Evolutionary conservation across 2,888 invertebrate genomes (phyloP).

Genomic region (Cylindroiulus punctatus): DNA sequence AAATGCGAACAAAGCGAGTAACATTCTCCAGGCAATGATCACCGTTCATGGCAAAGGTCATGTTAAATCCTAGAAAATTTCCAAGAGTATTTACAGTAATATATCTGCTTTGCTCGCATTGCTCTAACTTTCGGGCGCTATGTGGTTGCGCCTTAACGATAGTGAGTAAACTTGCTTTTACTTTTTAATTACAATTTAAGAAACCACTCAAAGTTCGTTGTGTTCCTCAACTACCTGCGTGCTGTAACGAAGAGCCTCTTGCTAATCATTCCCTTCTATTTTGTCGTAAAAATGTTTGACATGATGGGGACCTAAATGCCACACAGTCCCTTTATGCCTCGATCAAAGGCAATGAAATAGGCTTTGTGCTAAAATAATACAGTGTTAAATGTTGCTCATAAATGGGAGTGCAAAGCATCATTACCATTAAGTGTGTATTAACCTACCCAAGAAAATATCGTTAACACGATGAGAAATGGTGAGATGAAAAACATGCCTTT

Average conservation of each 20-base stretch:
- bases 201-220: not conserved
- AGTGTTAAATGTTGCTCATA: constrained; percentile 42
- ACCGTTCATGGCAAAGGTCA: no score
- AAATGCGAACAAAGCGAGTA: no score
- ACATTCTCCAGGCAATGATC: no score
- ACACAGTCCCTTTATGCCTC: not conserved
- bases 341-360: constrained; percentile 34
- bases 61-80: no score
- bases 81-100: no score
- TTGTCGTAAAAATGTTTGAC: constrained; percentile 26
- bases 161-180: not conserved
- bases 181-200: constrained; percentile 6
- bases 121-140: no score
- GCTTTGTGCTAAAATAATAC: constrained; percentile 36
- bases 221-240: not conserved
- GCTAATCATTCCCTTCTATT: not conserved
- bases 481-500: not conserved
- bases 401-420: constrained; percentile 29
- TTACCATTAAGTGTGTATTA: constrained; percentile 23
- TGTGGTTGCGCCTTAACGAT: not conserved
- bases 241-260: not conserved
- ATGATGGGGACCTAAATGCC: constrained; percentile 22
- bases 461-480: not conserved
- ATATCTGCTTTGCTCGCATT: no score
- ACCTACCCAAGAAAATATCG: not conserved